Percentiles rank a stretch among this genome's conserved stretches.
Conservation (phyloP, 1,140 invertebrate species). For the Papilio glaucus region DNA sequence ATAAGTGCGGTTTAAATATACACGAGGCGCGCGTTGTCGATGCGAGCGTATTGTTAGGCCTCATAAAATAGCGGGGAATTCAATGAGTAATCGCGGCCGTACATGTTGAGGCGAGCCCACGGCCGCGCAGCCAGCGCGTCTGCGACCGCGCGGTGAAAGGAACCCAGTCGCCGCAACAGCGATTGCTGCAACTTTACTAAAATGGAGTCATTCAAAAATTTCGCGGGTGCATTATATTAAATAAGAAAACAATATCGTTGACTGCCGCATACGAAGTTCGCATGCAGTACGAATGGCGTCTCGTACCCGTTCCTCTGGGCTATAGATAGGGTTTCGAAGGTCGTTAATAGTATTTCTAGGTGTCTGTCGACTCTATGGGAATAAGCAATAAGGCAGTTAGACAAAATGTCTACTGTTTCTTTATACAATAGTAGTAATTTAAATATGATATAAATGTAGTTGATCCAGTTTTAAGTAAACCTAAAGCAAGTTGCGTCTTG, state of each 20-base stretch:
- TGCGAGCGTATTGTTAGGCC: conserved; percentile 36
- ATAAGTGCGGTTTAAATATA: conserved; percentile 38
- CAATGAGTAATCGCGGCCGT: conserved; percentile 54
- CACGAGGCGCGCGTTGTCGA: conserved; percentile 33
- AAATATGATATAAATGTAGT: conserved; percentile 20
- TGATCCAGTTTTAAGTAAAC: conserved; percentile 13
- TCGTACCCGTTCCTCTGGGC: not conserved
- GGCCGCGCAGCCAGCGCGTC: conserved; percentile 66
- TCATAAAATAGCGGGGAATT: conserved; percentile 41
- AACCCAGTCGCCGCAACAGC: conserved; percentile 72
- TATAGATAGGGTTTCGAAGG: not conserved
- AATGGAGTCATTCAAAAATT: conserved; percentile 79
- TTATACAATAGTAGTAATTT: not conserved
- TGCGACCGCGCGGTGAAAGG: conserved; percentile 67
- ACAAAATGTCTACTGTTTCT: not conserved
- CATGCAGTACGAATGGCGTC: conserved; percentile 36
- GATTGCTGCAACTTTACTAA: conserved; percentile 78
- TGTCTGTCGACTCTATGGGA: not conserved
- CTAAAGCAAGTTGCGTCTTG: conserved; percentile 10
- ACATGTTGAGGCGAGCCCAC: conserved; percentile 53
- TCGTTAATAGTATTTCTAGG: not conserved
- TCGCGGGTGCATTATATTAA: conserved; percentile 69
- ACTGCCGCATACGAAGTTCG: conserved; percentile 42
- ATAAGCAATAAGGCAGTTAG: not conserved
- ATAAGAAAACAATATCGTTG: conserved; percentile 51